Evolutionary conservation across 2,797 vertebrate genomes (phyloP).

Genomic region (Helostoma temminkii): DNA sequence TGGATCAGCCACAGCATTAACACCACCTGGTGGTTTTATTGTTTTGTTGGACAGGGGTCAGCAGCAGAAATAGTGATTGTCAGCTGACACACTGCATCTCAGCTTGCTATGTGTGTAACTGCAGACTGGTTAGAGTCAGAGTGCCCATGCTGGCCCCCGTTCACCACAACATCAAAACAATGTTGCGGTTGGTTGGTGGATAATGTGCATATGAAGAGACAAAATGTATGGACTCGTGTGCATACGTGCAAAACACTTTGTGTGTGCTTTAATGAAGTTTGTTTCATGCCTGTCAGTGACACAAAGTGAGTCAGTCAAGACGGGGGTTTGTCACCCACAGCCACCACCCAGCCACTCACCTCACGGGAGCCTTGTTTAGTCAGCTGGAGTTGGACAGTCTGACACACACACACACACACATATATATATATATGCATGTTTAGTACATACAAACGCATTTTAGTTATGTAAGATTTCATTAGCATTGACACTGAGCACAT

Average conservation of each 20-base stretch:
- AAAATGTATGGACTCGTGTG: not conserved
- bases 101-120: too few species aligned
- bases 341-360: slow-evolving; percentile 59
- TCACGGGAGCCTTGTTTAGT: slow-evolving; percentile 57
- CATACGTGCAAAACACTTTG: not conserved
- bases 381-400: slow-evolving; percentile 36
- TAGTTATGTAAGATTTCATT: slow-evolving; percentile 45
- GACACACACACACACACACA: slow-evolving; percentile 15
- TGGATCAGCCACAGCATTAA: too few species aligned
- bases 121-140: too few species aligned
- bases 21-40: too few species aligned
- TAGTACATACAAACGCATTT: slow-evolving; percentile 40
- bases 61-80: too few species aligned
- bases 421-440: slow-evolving; percentile 17
- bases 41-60: too few species aligned
- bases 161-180: too few species aligned
- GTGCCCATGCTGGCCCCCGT: too few species aligned
- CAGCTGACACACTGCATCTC: too few species aligned
- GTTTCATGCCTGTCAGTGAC: slow-evolving; percentile 21
- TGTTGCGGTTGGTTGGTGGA: not conserved
- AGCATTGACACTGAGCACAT: slow-evolving; percentile 23
- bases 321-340: slow-evolving; percentile 65
- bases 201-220: too few species aligned
- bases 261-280: not conserved
- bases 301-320: slow-evolving; percentile 55